phyloP scores from a whole-genome alignment of 2,797 vertebrate genomes.

The Decapterus maruadsi region DNA sequence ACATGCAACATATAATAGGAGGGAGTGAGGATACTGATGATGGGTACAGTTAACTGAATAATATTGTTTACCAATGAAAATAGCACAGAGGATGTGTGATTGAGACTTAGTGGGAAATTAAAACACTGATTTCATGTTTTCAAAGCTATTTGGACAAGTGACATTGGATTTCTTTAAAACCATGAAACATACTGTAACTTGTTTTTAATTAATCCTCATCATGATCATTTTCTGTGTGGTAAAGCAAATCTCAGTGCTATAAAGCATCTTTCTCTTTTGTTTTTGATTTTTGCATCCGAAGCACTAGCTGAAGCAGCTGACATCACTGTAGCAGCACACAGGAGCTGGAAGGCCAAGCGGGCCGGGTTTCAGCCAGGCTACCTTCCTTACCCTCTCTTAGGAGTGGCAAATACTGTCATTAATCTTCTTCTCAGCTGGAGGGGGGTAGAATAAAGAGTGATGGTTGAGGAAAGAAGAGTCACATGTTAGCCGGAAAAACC shows the following conservation, averaged over 20 bases:
- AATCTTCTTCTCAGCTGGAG: constrained; percentile 86
- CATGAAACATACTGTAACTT: constrained; percentile 5
- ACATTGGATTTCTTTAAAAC: not conserved
- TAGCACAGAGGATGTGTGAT: constrained; percentile 5
- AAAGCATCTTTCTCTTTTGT: constrained; percentile 36
- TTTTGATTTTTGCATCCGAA: constrained; percentile 58
- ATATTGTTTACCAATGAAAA: constrained; percentile 9
- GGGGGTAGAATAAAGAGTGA: constrained; percentile 75
- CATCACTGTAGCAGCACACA: constrained; percentile 79
- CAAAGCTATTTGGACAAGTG: not conserved
- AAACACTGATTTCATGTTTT: constrained; percentile 21
- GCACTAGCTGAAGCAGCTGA: constrained; percentile 81
- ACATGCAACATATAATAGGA: constrained; percentile 78
- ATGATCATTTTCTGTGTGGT: constrained; percentile 6
- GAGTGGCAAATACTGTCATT: constrained; percentile 85
- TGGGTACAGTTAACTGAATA: not conserved
- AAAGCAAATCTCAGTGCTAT: constrained; percentile 45
- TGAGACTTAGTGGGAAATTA: not conserved
- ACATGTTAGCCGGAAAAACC: constrained; percentile 81
- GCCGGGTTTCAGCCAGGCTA: constrained; percentile 69
- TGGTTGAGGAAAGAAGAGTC: constrained; percentile 79
- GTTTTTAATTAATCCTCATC: not conserved
- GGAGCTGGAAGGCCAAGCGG: constrained; percentile 76
- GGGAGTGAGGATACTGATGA: constrained; percentile 45
- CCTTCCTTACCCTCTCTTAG: constrained; percentile 87